Percentiles rank a stretch among this genome's conserved stretches.
Conservation (phyloP, 2,888 invertebrate species). For the Allophyes oxyacanthae region DNA sequence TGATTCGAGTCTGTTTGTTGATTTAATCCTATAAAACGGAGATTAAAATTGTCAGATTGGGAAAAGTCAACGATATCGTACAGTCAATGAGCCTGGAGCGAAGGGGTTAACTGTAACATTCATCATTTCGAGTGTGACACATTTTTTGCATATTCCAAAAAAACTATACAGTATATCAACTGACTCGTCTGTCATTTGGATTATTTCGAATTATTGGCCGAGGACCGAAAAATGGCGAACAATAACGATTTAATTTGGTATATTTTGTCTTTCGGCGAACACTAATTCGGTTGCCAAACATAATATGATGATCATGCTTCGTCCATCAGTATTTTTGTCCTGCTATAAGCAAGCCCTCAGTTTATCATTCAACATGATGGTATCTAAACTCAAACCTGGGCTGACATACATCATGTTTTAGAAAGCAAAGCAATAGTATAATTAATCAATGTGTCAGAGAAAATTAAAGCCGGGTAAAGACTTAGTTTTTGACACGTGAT, state of each 20-base stretch:
- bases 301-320: background rate
- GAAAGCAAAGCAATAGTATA: too few species aligned
- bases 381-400: too few species aligned
- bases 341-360: too few species aligned
- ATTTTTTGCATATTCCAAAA: constrained; percentile 18
- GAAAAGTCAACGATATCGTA: constrained; percentile 47
- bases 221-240: constrained; percentile 7
- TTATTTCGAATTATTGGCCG: constrained; percentile 25
- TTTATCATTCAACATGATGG: too few species aligned
- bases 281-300: constrained; percentile 10
- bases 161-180: constrained; percentile 24
- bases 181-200: constrained; percentile 1
- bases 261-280: constrained; percentile 1
- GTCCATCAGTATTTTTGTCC: too few species aligned
- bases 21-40: constrained; percentile 57
- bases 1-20: constrained; percentile 55
- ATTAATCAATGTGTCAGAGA: too few species aligned
- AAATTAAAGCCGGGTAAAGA: too few species aligned
- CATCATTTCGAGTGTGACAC: constrained; percentile 37
- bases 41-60: constrained; percentile 61
- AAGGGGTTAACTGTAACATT: constrained; percentile 32
- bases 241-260: constrained; percentile 29
- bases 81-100: constrained; percentile 27
- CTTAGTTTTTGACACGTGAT: too few species aligned
- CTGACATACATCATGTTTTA: too few species aligned